These are phyloP conservation scores for Ormyrus thymus DNA, from an alignment of 2,888 invertebrate species.

Conservation along the genomic window DNA sequence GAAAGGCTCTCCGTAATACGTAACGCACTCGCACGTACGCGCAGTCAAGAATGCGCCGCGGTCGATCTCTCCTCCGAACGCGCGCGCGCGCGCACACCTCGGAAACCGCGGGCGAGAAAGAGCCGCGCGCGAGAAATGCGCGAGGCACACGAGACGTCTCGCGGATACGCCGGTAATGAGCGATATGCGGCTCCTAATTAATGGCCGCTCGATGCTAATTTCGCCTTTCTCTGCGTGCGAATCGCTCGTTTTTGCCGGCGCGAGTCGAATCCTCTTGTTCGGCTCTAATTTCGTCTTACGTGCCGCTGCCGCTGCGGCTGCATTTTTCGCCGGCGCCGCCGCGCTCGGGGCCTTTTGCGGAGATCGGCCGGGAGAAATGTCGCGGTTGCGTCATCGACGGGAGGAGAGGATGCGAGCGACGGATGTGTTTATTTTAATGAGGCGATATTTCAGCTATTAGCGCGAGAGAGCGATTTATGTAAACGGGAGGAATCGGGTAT, in stretches of 20 bases:
- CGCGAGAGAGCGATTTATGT: no score
- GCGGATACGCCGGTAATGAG: slow-evolving; percentile 30
- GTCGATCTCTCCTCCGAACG: background rate
- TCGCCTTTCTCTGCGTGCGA: slow-evolving; percentile 25
- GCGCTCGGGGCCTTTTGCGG: no score
- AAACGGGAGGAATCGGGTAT: no score
- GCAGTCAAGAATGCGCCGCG: slow-evolving; percentile 7
- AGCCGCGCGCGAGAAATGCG: slow-evolving; percentile 7
- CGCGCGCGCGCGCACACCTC: background rate
- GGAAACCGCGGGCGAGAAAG: background rate
- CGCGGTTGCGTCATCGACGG: no score
- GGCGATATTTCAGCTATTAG: no score
- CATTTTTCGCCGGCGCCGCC: no score
- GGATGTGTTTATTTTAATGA: no score
- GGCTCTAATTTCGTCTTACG: background rate
- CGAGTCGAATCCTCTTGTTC: slow-evolving; percentile 9
- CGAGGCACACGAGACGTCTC: background rate
- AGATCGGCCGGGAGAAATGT: no score
- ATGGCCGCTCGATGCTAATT: slow-evolving; percentile 41
- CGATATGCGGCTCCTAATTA: slow-evolving; percentile 40
- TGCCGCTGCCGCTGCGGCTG: no score
- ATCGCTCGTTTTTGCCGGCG: slow-evolving; percentile 12
- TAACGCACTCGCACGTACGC: background rate
- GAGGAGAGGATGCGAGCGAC: no score
- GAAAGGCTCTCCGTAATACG: background rate